Conservation (phyloP, 2,797 vertebrate species). For the Mormyrus hasselquistii region DNA sequence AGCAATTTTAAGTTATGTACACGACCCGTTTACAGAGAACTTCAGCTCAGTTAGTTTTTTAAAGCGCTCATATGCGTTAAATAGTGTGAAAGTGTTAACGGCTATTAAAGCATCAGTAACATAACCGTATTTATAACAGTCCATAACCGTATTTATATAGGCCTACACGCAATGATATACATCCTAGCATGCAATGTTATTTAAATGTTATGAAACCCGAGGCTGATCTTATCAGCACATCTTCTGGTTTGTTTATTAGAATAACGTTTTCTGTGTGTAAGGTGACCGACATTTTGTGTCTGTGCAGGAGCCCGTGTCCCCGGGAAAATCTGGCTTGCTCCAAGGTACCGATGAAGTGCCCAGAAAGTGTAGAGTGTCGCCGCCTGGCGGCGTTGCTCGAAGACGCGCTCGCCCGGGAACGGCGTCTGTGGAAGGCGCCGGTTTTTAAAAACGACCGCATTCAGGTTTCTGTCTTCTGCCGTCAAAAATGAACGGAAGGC, state of each 20-base stretch:
- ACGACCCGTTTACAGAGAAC: neutral
- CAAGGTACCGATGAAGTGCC: constrained; percentile 57
- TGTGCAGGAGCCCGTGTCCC: constrained; percentile 52
- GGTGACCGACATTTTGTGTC: neutral
- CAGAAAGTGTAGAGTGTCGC: constrained; percentile 42
- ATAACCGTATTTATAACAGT: neutral
- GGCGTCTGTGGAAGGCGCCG: constrained; percentile 63
- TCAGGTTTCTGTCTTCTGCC: constrained; percentile 48
- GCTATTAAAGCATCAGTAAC: neutral
- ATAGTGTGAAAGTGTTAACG: neutral
- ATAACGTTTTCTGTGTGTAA: neutral
- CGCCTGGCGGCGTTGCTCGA: constrained; percentile 54
- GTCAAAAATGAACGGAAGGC: neutral
- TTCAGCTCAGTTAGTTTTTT: neutral
- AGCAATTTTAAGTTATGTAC: neutral
- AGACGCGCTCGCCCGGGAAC: constrained; percentile 59
- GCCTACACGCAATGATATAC: neutral
- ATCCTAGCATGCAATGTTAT: neutral
- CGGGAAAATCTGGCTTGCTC: constrained; percentile 50
- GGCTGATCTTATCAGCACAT: neutral
- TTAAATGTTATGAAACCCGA: neutral
- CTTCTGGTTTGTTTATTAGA: neutral
- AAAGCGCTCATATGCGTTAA: neutral
- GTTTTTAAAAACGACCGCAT: constrained; percentile 57
- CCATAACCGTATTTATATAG: neutral